These are phyloP conservation scores for Dromaius novaehollandiae DNA, from an alignment of 2,113 vertebrate species.

Conservation along the genomic window DNA sequence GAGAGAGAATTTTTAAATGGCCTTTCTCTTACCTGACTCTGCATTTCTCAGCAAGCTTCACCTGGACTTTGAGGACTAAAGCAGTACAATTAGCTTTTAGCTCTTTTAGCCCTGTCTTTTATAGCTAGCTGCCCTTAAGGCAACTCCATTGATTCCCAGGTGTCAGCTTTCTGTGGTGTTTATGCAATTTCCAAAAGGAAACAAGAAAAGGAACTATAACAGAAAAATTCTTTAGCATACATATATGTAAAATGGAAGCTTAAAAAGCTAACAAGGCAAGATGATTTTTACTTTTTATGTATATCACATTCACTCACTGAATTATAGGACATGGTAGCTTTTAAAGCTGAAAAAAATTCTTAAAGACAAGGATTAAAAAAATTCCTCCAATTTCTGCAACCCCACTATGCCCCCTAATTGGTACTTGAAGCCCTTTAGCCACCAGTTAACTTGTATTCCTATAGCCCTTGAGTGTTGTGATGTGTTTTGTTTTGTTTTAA, in stretches of 20 bases:
- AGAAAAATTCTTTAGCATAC: constrained; percentile 9
- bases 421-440: background rate
- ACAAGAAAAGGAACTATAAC: constrained; percentile 29
- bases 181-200: constrained; percentile 24
- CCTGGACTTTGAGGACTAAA: constrained; percentile 26
- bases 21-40: background rate
- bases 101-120: background rate
- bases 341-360: constrained; percentile 14
- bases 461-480: background rate
- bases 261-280: constrained; percentile 12
- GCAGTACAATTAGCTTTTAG: constrained; percentile 58
- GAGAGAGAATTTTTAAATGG: background rate
- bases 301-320: constrained; percentile 3
- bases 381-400: background rate
- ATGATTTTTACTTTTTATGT: constrained; percentile 32
- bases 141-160: constrained; percentile 25
- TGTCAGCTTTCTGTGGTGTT: constrained; percentile 42
- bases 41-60: constrained; percentile 1
- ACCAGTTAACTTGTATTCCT: background rate
- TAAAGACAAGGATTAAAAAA: constrained; percentile 6
- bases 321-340: background rate
- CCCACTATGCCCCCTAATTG: background rate
- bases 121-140: constrained; percentile 51
- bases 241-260: background rate
- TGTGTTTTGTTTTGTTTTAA: background rate